Conservation (phyloP, 2,113 vertebrate genomes). For the Cinclus cinclus region DNA sequence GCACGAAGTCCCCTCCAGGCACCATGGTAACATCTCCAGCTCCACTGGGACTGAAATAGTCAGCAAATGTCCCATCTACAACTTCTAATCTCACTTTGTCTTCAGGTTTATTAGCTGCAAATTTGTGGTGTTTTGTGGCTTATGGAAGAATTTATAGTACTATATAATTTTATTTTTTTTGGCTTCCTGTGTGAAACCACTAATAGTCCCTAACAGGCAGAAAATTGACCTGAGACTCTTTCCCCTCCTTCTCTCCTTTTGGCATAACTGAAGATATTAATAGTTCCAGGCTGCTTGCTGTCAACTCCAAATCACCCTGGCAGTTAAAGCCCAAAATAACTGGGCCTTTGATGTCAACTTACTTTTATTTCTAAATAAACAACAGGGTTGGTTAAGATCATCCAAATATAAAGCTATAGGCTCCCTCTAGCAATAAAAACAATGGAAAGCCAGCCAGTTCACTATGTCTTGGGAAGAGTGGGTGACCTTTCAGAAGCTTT, state of each 20-base stretch:
- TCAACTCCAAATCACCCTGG: slow-evolving; percentile 53
- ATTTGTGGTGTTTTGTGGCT: slow-evolving; percentile 71
- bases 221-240: slow-evolving; percentile 68
- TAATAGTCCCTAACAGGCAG: slow-evolving; percentile 73
- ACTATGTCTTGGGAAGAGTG: background rate
- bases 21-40: background rate
- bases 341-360: slow-evolving; percentile 53
- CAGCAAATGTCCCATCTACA: slow-evolving; percentile 29
- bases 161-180: slow-evolving; percentile 61
- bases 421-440: slow-evolving; percentile 21
- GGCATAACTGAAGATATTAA: slow-evolving; percentile 44
- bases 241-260: slow-evolving; percentile 29
- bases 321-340: slow-evolving; percentile 57
- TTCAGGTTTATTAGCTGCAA: slow-evolving; percentile 76
- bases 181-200: slow-evolving; percentile 71
- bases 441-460: background rate
- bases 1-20: background rate
- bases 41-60: background rate
- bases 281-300: slow-evolving; percentile 49
- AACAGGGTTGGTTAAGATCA: background rate
- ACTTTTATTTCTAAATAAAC: slow-evolving; percentile 64
- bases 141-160: slow-evolving; percentile 74
- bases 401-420: slow-evolving; percentile 35
- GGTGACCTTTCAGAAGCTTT: slow-evolving; percentile 9
- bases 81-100: slow-evolving; percentile 62